Percentiles rank a stretch among this genome's conserved stretches.
These are phyloP conservation scores for Pteromalus puparum DNA, from an alignment of 1,140 invertebrate species.

Conservation along the genomic window DNA sequence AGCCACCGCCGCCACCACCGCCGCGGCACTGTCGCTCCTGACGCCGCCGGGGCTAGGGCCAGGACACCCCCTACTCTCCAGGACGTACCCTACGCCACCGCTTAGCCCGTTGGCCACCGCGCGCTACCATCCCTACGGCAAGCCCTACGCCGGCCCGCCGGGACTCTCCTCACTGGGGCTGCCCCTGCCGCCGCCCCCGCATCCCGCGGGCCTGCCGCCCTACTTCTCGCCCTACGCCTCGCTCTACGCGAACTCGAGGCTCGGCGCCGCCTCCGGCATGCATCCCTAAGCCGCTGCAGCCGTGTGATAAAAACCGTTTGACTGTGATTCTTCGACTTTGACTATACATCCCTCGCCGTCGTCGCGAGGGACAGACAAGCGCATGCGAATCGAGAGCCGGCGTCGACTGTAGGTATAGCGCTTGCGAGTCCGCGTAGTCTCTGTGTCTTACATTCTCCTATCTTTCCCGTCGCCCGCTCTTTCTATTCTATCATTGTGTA, in stretches of 20 bases:
- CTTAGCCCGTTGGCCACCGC: slow-evolving; percentile 87
- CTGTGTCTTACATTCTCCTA: background rate
- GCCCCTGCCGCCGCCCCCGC: slow-evolving; percentile 80
- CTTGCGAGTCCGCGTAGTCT: background rate
- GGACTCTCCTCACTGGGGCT: slow-evolving; percentile 78
- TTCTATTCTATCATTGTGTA: no score
- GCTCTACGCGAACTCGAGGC: slow-evolving; percentile 86
- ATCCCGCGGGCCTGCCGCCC: slow-evolving; percentile 76
- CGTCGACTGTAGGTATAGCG: background rate
- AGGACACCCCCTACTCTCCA: slow-evolving; percentile 82
- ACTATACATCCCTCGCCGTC: slow-evolving; percentile 18
- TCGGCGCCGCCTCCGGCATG: slow-evolving; percentile 82
- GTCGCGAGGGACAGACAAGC: no score
- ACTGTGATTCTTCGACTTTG: slow-evolving; percentile 52
- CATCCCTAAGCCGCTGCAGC: slow-evolving; percentile 74
- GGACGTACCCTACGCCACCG: slow-evolving; percentile 91
- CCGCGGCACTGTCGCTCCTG: slow-evolving; percentile 75
- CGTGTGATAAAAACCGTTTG: slow-evolving; percentile 31
- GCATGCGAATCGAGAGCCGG: background rate
- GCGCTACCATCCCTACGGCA: slow-evolving; percentile 91
- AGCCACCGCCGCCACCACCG: slow-evolving; percentile 72
- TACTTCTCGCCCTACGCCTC: slow-evolving; percentile 90
- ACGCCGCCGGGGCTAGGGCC: slow-evolving; percentile 73
- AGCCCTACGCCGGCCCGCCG: slow-evolving; percentile 77
- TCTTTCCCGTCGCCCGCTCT: no score